phyloP scores from a whole-genome alignment of 2,888 invertebrate species.

The Salpingus planirostris region DNA sequence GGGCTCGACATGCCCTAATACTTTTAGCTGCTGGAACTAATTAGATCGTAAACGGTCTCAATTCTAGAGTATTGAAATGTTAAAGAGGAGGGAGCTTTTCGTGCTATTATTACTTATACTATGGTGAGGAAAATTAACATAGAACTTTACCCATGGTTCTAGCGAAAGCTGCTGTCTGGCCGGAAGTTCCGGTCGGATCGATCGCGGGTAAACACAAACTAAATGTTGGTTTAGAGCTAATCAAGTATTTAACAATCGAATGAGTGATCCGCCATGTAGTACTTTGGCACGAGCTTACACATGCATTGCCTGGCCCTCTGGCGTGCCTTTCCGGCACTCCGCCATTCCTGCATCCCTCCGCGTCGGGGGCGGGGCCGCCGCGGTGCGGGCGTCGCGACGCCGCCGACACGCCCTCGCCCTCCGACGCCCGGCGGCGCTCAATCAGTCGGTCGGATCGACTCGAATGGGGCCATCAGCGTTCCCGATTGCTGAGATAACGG shows the following conservation, averaged over 20 bases:
- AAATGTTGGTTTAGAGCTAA: constrained; percentile 24
- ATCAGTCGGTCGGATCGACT: constrained; percentile 7
- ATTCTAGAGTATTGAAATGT: too few relatives aligned
- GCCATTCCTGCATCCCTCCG: constrained; percentile 26
- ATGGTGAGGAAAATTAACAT: constrained; percentile 20
- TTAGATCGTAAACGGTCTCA: too few relatives aligned
- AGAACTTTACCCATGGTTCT: constrained; percentile 25
- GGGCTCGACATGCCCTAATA: too few relatives aligned
- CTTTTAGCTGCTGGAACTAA: too few relatives aligned
- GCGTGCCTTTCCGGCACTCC: constrained; percentile 28
- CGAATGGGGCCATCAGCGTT: constrained; percentile 10
- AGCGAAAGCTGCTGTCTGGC: constrained; percentile 15
- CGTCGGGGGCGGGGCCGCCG: constrained; percentile 11
- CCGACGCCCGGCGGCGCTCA: constrained; percentile 10
- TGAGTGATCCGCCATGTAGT: constrained; percentile 31
- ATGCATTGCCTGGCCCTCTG: constrained; percentile 32
- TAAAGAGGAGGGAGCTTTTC: too few relatives aligned
- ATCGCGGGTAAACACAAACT: constrained; percentile 17
- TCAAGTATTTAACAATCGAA: constrained; percentile 25
- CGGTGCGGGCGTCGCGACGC: constrained; percentile 19
- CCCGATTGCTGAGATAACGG: constrained; percentile 10
- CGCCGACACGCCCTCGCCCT: constrained; percentile 16
- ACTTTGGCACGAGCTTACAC: constrained; percentile 28
- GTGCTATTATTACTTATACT: too few relatives aligned
- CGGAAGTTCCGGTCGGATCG: constrained; percentile 17